phyloP scores from a whole-genome alignment of 2,888 invertebrate species.

The Ephialtes manifestator region DNA sequence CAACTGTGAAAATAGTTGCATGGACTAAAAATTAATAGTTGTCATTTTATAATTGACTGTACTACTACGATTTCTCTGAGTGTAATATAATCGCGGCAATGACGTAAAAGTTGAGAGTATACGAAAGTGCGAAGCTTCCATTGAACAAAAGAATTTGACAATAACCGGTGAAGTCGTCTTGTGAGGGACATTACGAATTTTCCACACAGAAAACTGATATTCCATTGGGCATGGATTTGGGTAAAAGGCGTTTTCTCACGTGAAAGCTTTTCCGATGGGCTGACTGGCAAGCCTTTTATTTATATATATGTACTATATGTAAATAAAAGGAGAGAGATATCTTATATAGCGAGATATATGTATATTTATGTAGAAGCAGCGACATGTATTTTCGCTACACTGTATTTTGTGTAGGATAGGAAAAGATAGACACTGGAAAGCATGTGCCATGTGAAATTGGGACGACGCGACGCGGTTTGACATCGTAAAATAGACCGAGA shows the following conservation, averaged over 20 bases:
- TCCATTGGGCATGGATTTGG: conserved; percentile 8
- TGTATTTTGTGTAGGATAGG: conserved; percentile 4
- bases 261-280: conserved; percentile 23
- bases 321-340: too few relatives aligned
- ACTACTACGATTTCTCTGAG: too few relatives aligned
- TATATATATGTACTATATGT: background rate
- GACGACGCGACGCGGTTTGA: conserved; percentile 18
- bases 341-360: background rate
- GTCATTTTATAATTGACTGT: too few relatives aligned
- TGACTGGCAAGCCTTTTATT: background rate
- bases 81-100: too few relatives aligned
- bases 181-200: background rate
- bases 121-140: too few relatives aligned
- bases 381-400: conserved; percentile 1
- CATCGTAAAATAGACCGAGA: conserved; percentile 21
- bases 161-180: background rate
- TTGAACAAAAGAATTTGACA: conserved; percentile 3
- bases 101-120: too few relatives aligned
- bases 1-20: too few relatives aligned
- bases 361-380: background rate
- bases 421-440: background rate
- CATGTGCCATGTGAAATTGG: conserved; percentile 8
- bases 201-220: too few relatives aligned
- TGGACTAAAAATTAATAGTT: too few relatives aligned
- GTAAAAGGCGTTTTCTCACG: background rate